A percentile compares a stretch with the other conserved stretches of the same genome.
These are phyloP conservation scores for Ivindomyrus marchei DNA, from an alignment of 2,113 vertebrate genomes.

Conservation along the genomic window DNA sequence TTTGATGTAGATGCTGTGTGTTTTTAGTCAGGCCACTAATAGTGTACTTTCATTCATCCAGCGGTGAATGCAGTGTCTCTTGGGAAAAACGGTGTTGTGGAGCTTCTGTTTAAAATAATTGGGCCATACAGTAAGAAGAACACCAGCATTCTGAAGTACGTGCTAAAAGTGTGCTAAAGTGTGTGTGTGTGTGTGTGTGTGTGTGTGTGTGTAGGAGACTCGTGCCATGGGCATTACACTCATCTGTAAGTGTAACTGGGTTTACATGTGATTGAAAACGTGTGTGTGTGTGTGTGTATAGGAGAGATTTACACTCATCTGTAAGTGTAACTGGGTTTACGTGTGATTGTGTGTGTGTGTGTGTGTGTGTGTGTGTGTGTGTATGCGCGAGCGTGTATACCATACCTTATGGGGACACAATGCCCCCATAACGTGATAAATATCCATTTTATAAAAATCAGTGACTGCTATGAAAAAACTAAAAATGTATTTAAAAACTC, in stretches of 20 bases:
- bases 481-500: no score
- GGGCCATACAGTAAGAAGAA: conserved; percentile 89
- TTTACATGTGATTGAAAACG: neutral
- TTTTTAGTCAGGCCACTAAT: neutral
- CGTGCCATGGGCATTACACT: neutral
- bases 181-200: neutral
- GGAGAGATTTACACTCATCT: no score
- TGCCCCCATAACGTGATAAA: no score
- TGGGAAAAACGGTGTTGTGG: conserved; percentile 87
- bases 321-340: no score
- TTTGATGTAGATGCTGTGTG: neutral
- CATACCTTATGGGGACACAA: no score
- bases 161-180: conserved; percentile 15
- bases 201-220: neutral
- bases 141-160: conserved; percentile 86
- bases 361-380: neutral
- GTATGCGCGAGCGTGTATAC: no score
- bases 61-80: conserved; percentile 89
- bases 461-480: no score
- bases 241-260: neutral
- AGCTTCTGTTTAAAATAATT: conserved; percentile 86
- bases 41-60: conserved; percentile 42
- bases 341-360: neutral
- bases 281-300: neutral
- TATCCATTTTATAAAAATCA: no score